Percentiles rank a stretch among this genome's conserved stretches.
These are phyloP conservation scores for Alsophila aescularia DNA, from an alignment of 2,888 invertebrate genomes.

Conservation along the genomic window DNA sequence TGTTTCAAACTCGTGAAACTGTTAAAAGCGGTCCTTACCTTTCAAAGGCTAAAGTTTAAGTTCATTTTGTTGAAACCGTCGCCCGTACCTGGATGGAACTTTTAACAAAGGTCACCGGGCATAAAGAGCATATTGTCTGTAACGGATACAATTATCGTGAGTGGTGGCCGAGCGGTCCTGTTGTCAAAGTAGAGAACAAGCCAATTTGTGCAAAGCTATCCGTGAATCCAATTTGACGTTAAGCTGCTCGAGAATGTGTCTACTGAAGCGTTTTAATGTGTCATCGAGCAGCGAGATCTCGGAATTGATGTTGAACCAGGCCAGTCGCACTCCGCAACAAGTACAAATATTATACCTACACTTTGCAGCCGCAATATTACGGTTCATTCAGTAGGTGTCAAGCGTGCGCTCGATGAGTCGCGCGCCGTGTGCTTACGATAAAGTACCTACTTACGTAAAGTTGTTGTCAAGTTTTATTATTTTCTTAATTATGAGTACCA, in stretches of 20 bases:
- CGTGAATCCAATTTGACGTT: conserved; percentile 52
- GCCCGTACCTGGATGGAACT: conserved; percentile 33
- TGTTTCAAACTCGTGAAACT: conserved; percentile 27
- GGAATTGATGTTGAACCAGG: no score
- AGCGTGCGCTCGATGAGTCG: no score
- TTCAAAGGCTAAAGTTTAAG: conserved; percentile 29
- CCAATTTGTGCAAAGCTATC: conserved; percentile 55
- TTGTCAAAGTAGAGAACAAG: conserved; percentile 51
- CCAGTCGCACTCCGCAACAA: no score
- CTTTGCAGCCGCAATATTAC: no score
- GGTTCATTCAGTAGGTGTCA: no score
- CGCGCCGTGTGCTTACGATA: no score
- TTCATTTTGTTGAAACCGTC: conserved; percentile 24
- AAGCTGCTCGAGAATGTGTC: conserved; percentile 30
- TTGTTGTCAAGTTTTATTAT: no score
- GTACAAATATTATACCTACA: no score
- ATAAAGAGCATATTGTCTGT: conserved; percentile 52
- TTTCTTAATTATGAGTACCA: no score
- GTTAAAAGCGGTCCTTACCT: conserved; percentile 28
- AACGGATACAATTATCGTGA: conserved; percentile 68
- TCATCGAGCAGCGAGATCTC: conserved; percentile 21
- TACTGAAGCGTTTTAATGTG: conserved; percentile 34
- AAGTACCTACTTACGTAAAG: no score
- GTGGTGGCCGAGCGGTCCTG: conserved; percentile 49
- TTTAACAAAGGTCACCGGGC: conserved; percentile 47